Base-by-base conservation (phyloP, 1,140 invertebrate species). In the Patella vulgata region DNA sequence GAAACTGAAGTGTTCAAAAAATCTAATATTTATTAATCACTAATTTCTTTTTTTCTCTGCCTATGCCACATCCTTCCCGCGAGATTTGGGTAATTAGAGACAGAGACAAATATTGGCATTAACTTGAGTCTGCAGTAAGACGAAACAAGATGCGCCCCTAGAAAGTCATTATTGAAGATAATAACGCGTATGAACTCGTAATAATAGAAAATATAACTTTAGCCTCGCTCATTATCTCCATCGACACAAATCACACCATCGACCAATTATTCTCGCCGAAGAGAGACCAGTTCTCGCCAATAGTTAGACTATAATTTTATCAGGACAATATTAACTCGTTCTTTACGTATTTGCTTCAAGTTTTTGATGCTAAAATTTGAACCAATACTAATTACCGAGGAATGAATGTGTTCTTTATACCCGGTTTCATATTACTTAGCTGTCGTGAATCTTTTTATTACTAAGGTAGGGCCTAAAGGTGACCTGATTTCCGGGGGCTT, bases 181-280 rank as follows among this genome's bases (percentile, higher is more conserved):
- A 64, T 58, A 64, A 64, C 54, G 31, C 28, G 33, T 36, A 36
- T 36, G 33, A 36, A 36, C 33, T 36, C 52, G 62, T 64, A 64
- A 64, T 58, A 40, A 59, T 57, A 58, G 55, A 64, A 64, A 64
- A 58, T 58, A 52, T 58, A 64, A 56, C 62, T 58, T 28, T 51
- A 58, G 39, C 62, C 55, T 43, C 51, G 36, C 56, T 56, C 56
- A 58, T 64, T 58, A 48, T 48, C 47, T n/a, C 33, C 23, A 33
- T 21, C 42, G 54, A 64, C 62, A 64, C 62, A 64, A 64, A 64
- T 64, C 62, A 64, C 52, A 58, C 42, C 31, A 53, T 51, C 47
- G 56, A 47, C 33, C 62, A 50, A 64, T 64, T 64, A 64, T 57
- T 48, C 42, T 42, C 44, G 42, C 52, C 28, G 48, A 48, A 36